Evolutionary conservation across 2,797 vertebrate species (phyloP).

Genomic region (Myotis pilosus): DNA sequence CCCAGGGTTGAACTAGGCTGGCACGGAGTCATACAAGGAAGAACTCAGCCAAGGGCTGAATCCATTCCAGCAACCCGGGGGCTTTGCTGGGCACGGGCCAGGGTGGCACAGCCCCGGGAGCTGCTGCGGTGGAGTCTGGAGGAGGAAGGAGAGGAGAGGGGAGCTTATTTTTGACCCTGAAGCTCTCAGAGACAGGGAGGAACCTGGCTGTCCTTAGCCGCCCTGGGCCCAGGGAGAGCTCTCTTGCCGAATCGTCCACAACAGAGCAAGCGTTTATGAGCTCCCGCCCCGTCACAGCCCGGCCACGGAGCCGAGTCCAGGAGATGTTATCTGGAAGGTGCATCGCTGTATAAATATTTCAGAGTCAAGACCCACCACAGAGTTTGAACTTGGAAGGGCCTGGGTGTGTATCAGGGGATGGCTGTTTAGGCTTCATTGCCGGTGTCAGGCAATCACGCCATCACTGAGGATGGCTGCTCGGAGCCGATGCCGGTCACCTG

Average conservation of each 20-base stretch:
- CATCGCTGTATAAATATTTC: constrained; percentile 88
- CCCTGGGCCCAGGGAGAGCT: constrained; percentile 77
- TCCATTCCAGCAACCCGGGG: constrained; percentile 38
- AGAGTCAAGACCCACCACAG: constrained; percentile 79
- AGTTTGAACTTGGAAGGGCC: constrained; percentile 78
- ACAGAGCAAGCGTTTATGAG: constrained; percentile 79
- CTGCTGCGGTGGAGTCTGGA: constrained; percentile 32
- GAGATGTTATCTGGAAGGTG: constrained; percentile 86
- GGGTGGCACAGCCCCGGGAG: neutral
- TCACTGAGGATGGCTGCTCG: neutral
- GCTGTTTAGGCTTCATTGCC: constrained; percentile 60
- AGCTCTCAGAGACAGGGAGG: constrained; percentile 69
- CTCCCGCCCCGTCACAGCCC: constrained; percentile 80
- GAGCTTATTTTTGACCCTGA: constrained; percentile 65
- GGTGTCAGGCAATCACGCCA: constrained; percentile 31
- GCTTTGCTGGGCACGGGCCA: constrained; percentile 54
- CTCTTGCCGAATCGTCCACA: constrained; percentile 83
- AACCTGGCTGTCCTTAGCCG: constrained; percentile 83
- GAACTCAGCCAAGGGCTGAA: constrained; percentile 53
- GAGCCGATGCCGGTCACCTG: neutral
- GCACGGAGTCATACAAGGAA: constrained; percentile 52
- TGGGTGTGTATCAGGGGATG: constrained; percentile 60
- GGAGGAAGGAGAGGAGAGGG: constrained; percentile 6
- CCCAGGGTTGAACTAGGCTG: constrained; percentile 72
- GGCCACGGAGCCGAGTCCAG: constrained; percentile 79